Evolutionary conservation across 2,888 invertebrate species (phyloP).

Genomic region (Flabesymbios commensalis): DNA sequence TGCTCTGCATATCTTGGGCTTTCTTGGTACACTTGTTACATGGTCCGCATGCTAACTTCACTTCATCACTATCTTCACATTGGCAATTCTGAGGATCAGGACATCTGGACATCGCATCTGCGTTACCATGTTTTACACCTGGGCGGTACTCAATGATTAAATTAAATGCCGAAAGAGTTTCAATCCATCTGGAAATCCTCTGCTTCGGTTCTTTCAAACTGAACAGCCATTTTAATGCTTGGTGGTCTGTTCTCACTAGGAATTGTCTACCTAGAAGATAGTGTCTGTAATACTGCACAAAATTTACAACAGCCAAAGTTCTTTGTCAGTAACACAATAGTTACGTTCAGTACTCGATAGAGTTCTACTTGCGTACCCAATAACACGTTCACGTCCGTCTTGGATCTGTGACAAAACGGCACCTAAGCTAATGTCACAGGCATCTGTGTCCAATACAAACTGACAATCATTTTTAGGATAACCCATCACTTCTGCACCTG

Average conservation of each 20-base stretch:
- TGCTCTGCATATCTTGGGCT: background rate
- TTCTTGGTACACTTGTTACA: conserved; percentile 2
- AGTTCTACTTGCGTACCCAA: too few species aligned
- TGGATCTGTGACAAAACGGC: conserved; percentile 25
- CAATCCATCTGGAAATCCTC: conserved; percentile 9
- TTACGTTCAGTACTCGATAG: too few species aligned
- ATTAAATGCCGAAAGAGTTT: background rate
- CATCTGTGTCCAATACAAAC: conserved; percentile 27
- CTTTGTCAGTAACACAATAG: too few species aligned
- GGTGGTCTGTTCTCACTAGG: conserved; percentile 21
- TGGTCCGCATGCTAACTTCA: conserved; percentile 7
- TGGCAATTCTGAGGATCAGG: background rate
- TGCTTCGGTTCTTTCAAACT: conserved; percentile 5
- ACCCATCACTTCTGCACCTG: conserved; percentile 15
- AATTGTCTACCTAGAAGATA: conserved; percentile 20
- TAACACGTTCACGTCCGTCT: too few species aligned
- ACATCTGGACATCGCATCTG: conserved; percentile 5
- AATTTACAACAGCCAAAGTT: conserved; percentile 20
- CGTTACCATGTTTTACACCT: conserved; percentile 1
- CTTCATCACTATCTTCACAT: background rate
- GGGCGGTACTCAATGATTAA: background rate
- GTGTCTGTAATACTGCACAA: conserved; percentile 16
- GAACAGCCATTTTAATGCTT: conserved; percentile 16
- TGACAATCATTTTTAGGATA: conserved; percentile 10
- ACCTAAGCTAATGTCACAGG: conserved; percentile 23